phyloP scores from a whole-genome alignment of 2,888 invertebrate genomes.

The Chromoteleia sp. region DNA sequence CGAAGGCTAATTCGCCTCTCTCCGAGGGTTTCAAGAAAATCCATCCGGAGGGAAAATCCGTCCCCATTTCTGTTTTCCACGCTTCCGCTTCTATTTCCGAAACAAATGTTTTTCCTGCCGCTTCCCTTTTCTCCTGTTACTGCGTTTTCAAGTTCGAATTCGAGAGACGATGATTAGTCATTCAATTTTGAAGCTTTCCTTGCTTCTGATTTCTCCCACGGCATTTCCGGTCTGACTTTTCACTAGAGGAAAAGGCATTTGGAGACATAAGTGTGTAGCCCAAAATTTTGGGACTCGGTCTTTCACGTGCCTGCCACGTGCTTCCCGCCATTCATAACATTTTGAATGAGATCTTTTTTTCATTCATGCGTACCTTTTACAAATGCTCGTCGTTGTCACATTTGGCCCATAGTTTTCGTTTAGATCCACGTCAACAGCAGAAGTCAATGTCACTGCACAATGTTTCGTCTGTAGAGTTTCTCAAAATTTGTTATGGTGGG shows the following conservation, averaged over 20 bases:
- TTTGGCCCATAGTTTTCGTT: conserved; percentile 53
- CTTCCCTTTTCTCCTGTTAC: background rate
- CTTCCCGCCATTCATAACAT: conserved; percentile 71
- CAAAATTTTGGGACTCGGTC: conserved; percentile 36
- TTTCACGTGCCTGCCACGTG: conserved; percentile 73
- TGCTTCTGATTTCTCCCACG: conserved; percentile 56
- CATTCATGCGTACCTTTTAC: conserved; percentile 62
- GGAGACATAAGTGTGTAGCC: background rate
- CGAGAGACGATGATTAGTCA: conserved; percentile 3
- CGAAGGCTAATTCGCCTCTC: conserved; percentile 68
- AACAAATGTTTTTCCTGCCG: conserved; percentile 19
- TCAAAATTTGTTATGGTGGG: conserved; percentile 8
- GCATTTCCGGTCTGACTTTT: conserved; percentile 56
- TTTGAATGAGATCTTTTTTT: conserved; percentile 70
- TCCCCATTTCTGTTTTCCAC: conserved; percentile 65
- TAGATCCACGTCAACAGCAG: conserved; percentile 39
- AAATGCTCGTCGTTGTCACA: conserved; percentile 51
- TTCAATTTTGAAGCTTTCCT: background rate
- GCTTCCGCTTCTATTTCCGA: conserved; percentile 12
- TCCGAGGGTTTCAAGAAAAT: conserved; percentile 66
- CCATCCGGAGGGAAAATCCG: conserved; percentile 64
- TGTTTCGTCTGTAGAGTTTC: conserved; percentile 3
- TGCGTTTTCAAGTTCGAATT: background rate
- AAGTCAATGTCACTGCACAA: conserved; percentile 52
- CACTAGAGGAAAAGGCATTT: conserved; percentile 8